These are phyloP conservation scores for Psittacula echo DNA, from an alignment of 2,797 vertebrate species.

Conservation along the genomic window DNA sequence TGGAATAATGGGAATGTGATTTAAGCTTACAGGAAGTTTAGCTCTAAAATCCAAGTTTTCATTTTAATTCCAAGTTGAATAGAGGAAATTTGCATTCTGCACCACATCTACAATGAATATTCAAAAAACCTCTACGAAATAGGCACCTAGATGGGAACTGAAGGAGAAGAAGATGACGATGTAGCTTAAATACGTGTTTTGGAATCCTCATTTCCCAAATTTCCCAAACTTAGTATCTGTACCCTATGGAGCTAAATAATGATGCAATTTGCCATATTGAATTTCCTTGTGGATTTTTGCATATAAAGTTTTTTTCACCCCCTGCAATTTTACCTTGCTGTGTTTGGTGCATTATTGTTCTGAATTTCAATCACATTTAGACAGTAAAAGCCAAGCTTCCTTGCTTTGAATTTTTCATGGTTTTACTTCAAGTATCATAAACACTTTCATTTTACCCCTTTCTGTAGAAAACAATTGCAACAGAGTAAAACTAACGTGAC, in stretches of 20 bases:
- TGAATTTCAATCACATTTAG: not conserved
- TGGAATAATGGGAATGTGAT: conserved; percentile 78
- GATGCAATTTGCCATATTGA: not conserved
- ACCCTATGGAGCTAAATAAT: not conserved
- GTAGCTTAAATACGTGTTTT: not conserved
- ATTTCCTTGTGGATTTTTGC: not conserved
- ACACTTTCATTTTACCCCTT: not conserved
- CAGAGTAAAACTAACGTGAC: not conserved
- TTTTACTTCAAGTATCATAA: not conserved
- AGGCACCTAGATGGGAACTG: not conserved
- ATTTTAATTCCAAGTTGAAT: conserved; percentile 54
- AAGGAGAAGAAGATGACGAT: not conserved
- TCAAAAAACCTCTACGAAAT: not conserved
- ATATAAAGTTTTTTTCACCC: not conserved
- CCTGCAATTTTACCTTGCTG: not conserved
- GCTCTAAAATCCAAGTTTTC: conserved; percentile 57
- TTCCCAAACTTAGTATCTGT: not conserved
- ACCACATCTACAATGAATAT: not conserved
- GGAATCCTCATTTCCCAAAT: not conserved
- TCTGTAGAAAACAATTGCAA: not conserved
- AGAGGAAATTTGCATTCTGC: not conserved
- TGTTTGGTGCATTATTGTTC: not conserved
- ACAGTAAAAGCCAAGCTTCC: not conserved
- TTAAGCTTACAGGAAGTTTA: conserved; percentile 74
- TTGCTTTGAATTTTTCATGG: not conserved